Conservation (phyloP, 2,888 invertebrate species). For the Zootermopsis nevadensis region DNA sequence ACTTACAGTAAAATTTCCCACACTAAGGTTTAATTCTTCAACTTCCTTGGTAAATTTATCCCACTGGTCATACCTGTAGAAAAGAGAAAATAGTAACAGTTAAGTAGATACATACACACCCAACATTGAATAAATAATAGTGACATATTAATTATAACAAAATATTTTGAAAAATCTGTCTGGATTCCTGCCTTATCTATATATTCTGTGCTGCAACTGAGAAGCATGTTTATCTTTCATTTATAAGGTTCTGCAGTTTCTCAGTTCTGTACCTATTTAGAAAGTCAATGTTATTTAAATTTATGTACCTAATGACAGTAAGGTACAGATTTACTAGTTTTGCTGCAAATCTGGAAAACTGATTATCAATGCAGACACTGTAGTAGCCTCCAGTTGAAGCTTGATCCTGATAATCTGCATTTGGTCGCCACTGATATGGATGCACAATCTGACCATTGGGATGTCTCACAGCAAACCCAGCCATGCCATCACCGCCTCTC, state of each 20-base stretch:
- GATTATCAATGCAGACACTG: slow-evolving; percentile 91
- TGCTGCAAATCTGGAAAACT: slow-evolving; percentile 90
- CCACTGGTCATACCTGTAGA: slow-evolving; percentile 87
- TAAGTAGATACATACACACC: neutral
- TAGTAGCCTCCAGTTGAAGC: slow-evolving; percentile 86
- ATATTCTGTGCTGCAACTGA: no score
- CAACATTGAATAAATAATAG: no score
- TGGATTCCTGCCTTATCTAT: no score
- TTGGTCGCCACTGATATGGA: slow-evolving; percentile 92
- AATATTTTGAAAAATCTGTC: no score
- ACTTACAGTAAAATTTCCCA: slow-evolving; percentile 89
- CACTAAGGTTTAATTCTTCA: slow-evolving; percentile 86
- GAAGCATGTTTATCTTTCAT: no score
- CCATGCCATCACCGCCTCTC: slow-evolving; percentile 93
- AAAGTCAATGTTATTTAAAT: no score
- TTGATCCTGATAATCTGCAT: slow-evolving; percentile 89
- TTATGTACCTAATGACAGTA: slow-evolving; percentile 78
- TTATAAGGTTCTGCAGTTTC: no score
- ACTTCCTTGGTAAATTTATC: slow-evolving; percentile 91
- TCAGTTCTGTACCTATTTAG: no score
- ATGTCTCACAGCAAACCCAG: slow-evolving; percentile 90
- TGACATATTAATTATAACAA: no score
- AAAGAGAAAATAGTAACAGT: slow-evolving; percentile 23
- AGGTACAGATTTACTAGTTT: slow-evolving; percentile 91
- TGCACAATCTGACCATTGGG: slow-evolving; percentile 86